Evolutionary conservation across 2,888 invertebrate species (phyloP).

Genomic region (Rhorus exstirpatorius): DNA sequence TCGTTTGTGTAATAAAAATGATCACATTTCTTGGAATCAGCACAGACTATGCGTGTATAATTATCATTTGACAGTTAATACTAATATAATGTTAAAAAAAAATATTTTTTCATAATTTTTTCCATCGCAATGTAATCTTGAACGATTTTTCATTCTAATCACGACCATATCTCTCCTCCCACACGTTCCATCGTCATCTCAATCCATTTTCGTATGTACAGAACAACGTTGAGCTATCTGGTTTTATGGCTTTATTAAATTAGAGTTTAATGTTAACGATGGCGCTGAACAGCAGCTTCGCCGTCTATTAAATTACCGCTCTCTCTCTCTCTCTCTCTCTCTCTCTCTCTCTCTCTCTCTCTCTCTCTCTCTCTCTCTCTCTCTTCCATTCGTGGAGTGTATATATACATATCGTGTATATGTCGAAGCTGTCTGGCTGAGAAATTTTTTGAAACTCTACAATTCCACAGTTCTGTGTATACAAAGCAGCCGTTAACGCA

Average conservation of each 20-base stretch:
- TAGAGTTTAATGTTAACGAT: constrained; percentile 71
- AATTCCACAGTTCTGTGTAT: not conserved
- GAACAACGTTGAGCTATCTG: constrained; percentile 26
- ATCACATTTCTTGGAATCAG: too few species aligned
- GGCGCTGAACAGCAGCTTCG: constrained; percentile 59
- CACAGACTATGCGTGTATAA: too few species aligned
- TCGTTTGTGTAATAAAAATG: too few species aligned
- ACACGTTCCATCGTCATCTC: constrained; percentile 2
- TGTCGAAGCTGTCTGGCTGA: not conserved
- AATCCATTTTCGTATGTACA: constrained; percentile 17
- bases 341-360: too few species aligned
- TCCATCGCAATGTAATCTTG: too few species aligned
- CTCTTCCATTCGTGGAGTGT: constrained; percentile 28
- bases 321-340: too few species aligned
- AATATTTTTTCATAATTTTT: too few species aligned
- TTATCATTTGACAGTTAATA: too few species aligned
- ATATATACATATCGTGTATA: not conserved
- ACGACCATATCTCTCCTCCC: too few species aligned
- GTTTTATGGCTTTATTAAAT: constrained; percentile 65
- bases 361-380: too few species aligned
- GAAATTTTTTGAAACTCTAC: constrained; percentile 35
- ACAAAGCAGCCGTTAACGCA: not conserved
- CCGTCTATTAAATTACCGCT: constrained; percentile 66
- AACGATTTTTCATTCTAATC: too few species aligned
- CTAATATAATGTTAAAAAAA: too few species aligned